These are phyloP conservation scores for Danaus plexippus DNA, from an alignment of 1,140 invertebrate genomes.

Conservation along the genomic window DNA sequence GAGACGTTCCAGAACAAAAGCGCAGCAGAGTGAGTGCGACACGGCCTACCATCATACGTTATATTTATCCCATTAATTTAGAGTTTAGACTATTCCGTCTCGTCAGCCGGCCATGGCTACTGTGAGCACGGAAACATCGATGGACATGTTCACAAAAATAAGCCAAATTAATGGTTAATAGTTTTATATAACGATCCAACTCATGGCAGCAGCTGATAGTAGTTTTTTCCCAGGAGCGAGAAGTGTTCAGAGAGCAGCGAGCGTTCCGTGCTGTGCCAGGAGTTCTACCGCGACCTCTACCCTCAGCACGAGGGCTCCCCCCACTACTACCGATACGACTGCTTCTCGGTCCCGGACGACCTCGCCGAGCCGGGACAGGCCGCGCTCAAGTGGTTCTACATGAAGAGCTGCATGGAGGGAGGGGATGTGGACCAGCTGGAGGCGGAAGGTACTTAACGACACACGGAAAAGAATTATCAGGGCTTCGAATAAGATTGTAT, in stretches of 20 bases:
- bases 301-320: conserved; percentile 21
- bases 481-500: too few species aligned
- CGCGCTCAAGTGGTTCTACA: conserved; percentile 41
- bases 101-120: too few species aligned
- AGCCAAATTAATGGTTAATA: too few species aligned
- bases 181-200: too few species aligned
- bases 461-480: too few species aligned
- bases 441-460: conserved; percentile 27
- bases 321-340: conserved; percentile 37
- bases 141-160: too few species aligned
- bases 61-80: too few species aligned
- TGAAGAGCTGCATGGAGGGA: conserved; percentile 34
- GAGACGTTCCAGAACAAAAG: conserved; percentile 52
- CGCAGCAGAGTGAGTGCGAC: conserved; percentile 27
- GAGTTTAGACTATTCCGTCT: too few species aligned
- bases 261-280: conserved; percentile 35
- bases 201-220: too few species aligned
- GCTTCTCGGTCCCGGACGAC: conserved; percentile 35
- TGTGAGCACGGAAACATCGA: too few species aligned
- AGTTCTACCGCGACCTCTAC: conserved; percentile 52
- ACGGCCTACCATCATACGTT: too few species aligned
- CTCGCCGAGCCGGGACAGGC: conserved; percentile 20
- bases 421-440: conserved; percentile 23
- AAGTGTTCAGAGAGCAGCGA: conserved; percentile 9
- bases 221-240: too few species aligned